Evolutionary conservation across 2,113 vertebrate species (phyloP).

Genomic region (Thalassoma bifasciatum): DNA sequence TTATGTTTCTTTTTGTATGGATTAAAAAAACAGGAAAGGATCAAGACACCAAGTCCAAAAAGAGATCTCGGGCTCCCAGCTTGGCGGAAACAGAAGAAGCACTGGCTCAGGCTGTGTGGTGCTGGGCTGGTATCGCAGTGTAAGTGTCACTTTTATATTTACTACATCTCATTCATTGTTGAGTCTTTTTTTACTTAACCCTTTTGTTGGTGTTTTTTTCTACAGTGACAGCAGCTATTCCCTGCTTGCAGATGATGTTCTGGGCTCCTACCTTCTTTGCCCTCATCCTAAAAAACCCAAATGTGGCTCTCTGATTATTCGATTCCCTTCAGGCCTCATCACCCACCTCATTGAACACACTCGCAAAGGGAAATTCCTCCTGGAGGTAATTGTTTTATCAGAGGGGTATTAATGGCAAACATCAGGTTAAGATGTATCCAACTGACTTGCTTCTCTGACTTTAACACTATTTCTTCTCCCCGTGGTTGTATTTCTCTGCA

Average conservation of each 20-base stretch:
- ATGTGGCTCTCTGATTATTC: slow-evolving; percentile 87
- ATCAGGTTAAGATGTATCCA: background rate
- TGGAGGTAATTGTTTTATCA: slow-evolving; percentile 84
- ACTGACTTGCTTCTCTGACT: background rate
- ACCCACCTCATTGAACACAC: slow-evolving; percentile 84
- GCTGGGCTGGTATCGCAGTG: slow-evolving; percentile 89
- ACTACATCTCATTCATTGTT: background rate
- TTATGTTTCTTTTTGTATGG: background rate
- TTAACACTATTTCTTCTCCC: background rate
- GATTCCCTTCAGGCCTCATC: slow-evolving; percentile 85
- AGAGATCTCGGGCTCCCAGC: slow-evolving; percentile 65
- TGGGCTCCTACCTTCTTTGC: slow-evolving; percentile 90
- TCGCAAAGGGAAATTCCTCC: slow-evolving; percentile 81
- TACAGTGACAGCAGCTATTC: slow-evolving; percentile 84
- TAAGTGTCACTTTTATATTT: slow-evolving; percentile 46
- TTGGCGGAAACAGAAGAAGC: slow-evolving; percentile 88
- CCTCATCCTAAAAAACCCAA: slow-evolving; percentile 80
- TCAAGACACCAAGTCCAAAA: slow-evolving; percentile 1
- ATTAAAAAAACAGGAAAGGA: slow-evolving; percentile 78
- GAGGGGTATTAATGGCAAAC: background rate
- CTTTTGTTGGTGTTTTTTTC: background rate
- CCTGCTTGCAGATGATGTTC: slow-evolving; percentile 87
- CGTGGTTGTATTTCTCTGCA: slow-evolving; percentile 57
- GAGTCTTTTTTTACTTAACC: background rate
- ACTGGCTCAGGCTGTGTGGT: slow-evolving; percentile 91